These are phyloP conservation scores for Pelobates fuscus DNA, from an alignment of 2,113 vertebrate species.

Conservation along the genomic window DNA sequence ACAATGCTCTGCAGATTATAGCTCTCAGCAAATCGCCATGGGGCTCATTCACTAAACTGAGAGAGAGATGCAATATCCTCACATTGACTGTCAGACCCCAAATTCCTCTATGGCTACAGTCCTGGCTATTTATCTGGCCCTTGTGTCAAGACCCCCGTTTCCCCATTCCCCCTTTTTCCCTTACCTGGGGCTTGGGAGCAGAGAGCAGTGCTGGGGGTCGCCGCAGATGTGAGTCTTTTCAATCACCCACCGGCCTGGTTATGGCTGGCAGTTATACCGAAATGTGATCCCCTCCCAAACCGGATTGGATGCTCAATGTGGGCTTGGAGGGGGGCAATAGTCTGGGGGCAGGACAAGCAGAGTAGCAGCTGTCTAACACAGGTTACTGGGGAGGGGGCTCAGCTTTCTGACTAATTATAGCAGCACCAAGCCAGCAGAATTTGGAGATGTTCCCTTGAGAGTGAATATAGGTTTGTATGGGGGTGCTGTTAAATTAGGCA, in stretches of 20 bases:
- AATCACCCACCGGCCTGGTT: slow-evolving; percentile 40
- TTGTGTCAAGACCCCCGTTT: slow-evolving; percentile 16
- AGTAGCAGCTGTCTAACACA: slow-evolving; percentile 39
- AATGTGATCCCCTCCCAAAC: slow-evolving; percentile 39
- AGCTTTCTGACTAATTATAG: slow-evolving; percentile 47
- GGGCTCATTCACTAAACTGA: too few relatives aligned
- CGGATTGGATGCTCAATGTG: slow-evolving; percentile 10
- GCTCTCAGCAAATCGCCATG: neutral
- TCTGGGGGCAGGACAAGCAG: slow-evolving; percentile 16
- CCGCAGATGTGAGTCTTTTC: slow-evolving; percentile 47
- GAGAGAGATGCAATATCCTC: too few relatives aligned
- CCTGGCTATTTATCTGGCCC: neutral
- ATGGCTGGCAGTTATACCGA: slow-evolving; percentile 47
- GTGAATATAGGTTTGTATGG: neutral
- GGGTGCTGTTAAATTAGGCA: slow-evolving; percentile 34
- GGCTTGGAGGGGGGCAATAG: slow-evolving; percentile 1
- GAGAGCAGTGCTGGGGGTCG: slow-evolving; percentile 46
- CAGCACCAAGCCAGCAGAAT: slow-evolving; percentile 40
- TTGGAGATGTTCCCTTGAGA: slow-evolving; percentile 43
- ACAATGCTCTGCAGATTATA: neutral
- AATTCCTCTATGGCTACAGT: neutral
- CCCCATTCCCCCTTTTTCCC: slow-evolving; percentile 28
- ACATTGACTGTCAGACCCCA: too few relatives aligned
- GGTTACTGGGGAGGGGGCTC: slow-evolving; percentile 44
- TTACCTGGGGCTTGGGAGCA: slow-evolving; percentile 46